Evolutionary conservation across 2,888 invertebrate species (phyloP).

Genomic region (Oligia latruncula): DNA sequence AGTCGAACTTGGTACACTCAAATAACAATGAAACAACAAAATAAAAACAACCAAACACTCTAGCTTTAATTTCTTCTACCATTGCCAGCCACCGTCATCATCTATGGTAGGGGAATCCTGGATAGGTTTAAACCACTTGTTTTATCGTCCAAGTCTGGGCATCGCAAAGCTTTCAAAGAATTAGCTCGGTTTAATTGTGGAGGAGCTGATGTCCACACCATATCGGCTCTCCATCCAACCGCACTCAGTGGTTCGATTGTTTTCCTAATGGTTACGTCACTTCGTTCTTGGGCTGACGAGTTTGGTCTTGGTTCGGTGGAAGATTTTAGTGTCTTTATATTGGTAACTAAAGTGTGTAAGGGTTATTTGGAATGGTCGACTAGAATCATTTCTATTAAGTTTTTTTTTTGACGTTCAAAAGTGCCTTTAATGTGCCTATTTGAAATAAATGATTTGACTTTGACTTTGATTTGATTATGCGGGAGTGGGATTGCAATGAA

Average conservation of each 20-base stretch:
- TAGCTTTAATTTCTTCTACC: not conserved
- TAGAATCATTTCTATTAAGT: too few species aligned
- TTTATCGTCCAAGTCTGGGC: slow-evolving; percentile 62
- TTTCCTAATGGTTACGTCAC: slow-evolving; percentile 44
- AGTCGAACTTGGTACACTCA: too few species aligned
- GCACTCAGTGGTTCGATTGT: slow-evolving; percentile 45
- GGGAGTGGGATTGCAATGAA: not conserved
- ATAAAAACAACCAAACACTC: too few species aligned
- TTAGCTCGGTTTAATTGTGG: slow-evolving; percentile 71
- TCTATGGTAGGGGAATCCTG: slow-evolving; percentile 49
- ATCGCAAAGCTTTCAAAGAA: slow-evolving; percentile 70
- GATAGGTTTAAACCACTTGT: slow-evolving; percentile 60
- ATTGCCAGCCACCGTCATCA: not conserved
- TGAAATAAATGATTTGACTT: too few species aligned
- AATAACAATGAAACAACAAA: too few species aligned
- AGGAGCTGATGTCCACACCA: slow-evolving; percentile 62
- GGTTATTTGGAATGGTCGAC: too few species aligned
- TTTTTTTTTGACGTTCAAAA: too few species aligned
- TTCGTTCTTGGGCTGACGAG: slow-evolving; percentile 12
- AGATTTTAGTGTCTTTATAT: not conserved
- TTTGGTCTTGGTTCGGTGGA: slow-evolving; percentile 1
- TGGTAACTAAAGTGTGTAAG: not conserved
- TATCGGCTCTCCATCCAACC: slow-evolving; percentile 44
- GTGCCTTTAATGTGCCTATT: too few species aligned
- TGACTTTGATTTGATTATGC: too few species aligned